Conservation (phyloP, 1,140 invertebrate genomes). For the Cyphomyrmex costatus region DNA sequence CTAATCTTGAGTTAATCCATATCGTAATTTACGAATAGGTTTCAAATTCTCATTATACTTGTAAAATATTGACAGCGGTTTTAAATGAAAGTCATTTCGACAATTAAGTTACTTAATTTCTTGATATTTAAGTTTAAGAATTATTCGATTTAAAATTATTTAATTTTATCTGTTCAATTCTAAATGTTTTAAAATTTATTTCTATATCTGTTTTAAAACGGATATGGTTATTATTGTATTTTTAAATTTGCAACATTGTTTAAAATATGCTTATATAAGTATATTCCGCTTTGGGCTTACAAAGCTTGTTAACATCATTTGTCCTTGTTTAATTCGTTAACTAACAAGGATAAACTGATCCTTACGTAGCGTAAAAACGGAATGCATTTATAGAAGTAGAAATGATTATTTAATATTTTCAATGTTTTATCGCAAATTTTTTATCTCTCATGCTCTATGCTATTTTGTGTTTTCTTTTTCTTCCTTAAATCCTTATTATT, state of each 20-base stretch:
- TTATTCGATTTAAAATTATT: neutral
- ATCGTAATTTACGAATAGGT: neutral
- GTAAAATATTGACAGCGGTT: constrained; percentile 9
- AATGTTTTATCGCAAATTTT: neutral
- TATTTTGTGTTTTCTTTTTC: neutral
- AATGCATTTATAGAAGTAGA: neutral
- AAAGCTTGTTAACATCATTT: too few species aligned
- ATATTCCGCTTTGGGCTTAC: too few species aligned
- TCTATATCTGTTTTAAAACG: neutral
- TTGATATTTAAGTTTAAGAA: neutral
- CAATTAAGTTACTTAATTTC: neutral
- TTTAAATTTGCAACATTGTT: neutral
- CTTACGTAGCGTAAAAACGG: too few species aligned
- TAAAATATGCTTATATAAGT: neutral
- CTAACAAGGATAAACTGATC: too few species aligned
- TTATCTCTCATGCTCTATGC: neutral
- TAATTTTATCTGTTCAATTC: neutral
- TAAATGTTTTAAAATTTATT: constrained; percentile 13
- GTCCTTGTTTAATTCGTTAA: too few species aligned
- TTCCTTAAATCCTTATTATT: neutral
- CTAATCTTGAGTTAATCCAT: constrained; percentile 42
- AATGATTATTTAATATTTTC: neutral
- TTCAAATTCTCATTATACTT: constrained; percentile 22
- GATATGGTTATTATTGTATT: neutral
- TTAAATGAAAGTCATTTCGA: neutral